Conservation (phyloP, 2,888 invertebrate species). For the Phasia obesa region DNA sequence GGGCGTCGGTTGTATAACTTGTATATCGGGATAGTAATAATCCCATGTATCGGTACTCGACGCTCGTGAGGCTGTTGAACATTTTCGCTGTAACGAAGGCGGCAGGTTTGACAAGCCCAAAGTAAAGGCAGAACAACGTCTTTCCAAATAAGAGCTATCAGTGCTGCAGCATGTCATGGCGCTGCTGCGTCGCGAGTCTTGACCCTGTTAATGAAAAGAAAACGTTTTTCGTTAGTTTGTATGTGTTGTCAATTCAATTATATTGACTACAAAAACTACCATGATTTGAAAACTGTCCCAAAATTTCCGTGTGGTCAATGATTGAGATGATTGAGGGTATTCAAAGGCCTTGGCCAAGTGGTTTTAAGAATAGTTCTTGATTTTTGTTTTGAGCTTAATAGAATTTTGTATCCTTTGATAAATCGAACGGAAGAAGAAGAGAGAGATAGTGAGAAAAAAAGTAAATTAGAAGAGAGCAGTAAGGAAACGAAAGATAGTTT, state of each 20-base stretch:
- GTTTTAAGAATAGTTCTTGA: constrained; percentile 40
- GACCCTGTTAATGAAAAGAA: constrained; percentile 75
- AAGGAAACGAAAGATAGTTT: constrained; percentile 29
- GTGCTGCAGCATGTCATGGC: constrained; percentile 93
- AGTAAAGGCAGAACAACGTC: constrained; percentile 90
- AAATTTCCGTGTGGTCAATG: constrained; percentile 52
- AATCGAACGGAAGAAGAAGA: constrained; percentile 37
- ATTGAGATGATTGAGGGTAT: constrained; percentile 47
- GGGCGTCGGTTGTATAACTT: constrained; percentile 91
- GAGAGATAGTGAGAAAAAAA: constrained; percentile 39
- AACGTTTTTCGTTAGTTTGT: neutral
- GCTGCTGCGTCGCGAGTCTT: constrained; percentile 86
- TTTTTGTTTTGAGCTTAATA: constrained; percentile 38
- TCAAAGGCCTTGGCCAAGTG: constrained; percentile 34
- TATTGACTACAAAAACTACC: constrained; percentile 56
- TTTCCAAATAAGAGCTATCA: constrained; percentile 91
- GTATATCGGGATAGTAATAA: constrained; percentile 86
- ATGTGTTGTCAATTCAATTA: neutral
- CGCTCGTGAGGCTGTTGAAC: constrained; percentile 80
- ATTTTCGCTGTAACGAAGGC: constrained; percentile 80
- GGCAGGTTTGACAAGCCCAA: constrained; percentile 87
- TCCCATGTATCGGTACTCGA: constrained; percentile 83
- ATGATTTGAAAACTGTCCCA: constrained; percentile 52
- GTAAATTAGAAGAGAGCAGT: constrained; percentile 42
- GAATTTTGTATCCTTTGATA: constrained; percentile 53